A percentile compares a stretch with the other conserved stretches of the same genome.
phyloP scores from a whole-genome alignment of 1,140 invertebrate species.

The Oreohelix idahoensis region DNA sequence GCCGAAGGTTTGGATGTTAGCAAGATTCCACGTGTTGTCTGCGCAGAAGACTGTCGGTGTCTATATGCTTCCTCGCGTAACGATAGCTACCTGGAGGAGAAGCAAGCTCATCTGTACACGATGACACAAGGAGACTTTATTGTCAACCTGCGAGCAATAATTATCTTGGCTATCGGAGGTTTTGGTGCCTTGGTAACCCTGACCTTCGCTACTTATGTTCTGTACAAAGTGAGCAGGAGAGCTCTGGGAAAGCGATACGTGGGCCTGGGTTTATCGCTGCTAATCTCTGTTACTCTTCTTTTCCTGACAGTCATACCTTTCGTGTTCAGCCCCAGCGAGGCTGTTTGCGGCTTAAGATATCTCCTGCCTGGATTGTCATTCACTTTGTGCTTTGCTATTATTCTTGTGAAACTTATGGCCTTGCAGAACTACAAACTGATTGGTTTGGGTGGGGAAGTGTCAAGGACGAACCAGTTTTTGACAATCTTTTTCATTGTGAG shows the following conservation, averaged over 20 bases:
- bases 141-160: conserved; percentile 55
- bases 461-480: conserved; percentile 77
- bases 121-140: conserved; percentile 50
- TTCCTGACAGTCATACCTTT: conserved; percentile 76
- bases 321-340: conserved; percentile 72
- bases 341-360: conserved; percentile 74
- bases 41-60: conserved; percentile 52
- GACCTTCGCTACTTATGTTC: conserved; percentile 74
- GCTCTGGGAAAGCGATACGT: conserved; percentile 77
- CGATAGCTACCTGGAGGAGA: not conserved
- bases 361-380: conserved; percentile 75
- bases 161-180: conserved; percentile 53
- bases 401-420: conserved; percentile 77
- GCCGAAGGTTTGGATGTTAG: conserved; percentile 26
- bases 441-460: conserved; percentile 78
- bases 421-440: conserved; percentile 77
- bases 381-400: conserved; percentile 76
- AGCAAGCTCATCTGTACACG: conserved; percentile 37
- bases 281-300: conserved; percentile 74
- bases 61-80: conserved; percentile 33
- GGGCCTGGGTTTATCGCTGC: conserved; percentile 74
- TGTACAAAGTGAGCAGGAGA: conserved; percentile 74
- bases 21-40: conserved; percentile 40
- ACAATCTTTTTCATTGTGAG: conserved; percentile 75
- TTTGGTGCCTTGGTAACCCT: conserved; percentile 68